A percentile compares a stretch with the other conserved stretches of the same genome.
Conservation (phyloP, 2,797 vertebrate genomes). For the Chaenodraco wilsoni region DNA sequence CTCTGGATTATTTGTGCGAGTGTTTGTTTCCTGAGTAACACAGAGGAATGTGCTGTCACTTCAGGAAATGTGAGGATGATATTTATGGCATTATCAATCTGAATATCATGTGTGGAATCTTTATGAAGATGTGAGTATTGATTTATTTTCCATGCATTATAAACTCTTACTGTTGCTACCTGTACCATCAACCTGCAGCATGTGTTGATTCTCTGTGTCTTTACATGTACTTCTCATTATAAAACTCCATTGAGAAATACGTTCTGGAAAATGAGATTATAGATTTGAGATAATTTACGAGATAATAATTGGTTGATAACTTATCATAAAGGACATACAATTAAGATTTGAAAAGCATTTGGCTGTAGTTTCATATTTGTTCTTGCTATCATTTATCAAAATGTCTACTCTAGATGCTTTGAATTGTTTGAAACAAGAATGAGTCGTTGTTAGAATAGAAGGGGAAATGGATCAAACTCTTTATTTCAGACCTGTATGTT, state of each 20-base stretch:
- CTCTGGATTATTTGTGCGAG: constrained; percentile 55
- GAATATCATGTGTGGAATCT: background rate
- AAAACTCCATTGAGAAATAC: background rate
- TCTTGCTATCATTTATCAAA: too few species aligned
- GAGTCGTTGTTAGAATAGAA: too few species aligned
- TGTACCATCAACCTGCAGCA: too few species aligned
- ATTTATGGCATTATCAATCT: background rate
- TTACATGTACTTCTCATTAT: background rate
- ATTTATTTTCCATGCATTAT: constrained; percentile 22
- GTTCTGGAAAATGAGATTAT: too few species aligned
- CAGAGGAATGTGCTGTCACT: constrained; percentile 59
- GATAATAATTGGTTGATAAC: constrained; percentile 1
- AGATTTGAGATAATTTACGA: too few species aligned
- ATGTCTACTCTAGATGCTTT: too few species aligned
- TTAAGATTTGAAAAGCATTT: too few species aligned
- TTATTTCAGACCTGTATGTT: too few species aligned
- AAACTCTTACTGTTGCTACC: background rate
- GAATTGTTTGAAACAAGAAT: too few species aligned
- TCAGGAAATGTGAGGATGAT: constrained; percentile 29
- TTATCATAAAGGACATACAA: too few species aligned
- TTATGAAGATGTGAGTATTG: constrained; percentile 15
- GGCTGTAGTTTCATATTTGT: too few species aligned
- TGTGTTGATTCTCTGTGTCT: background rate
- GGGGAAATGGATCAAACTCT: too few species aligned
- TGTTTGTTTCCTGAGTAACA: constrained; percentile 44